Base-by-base conservation (phyloP, 2,113 vertebrate species). In the Tinamus guttatus region DNA sequence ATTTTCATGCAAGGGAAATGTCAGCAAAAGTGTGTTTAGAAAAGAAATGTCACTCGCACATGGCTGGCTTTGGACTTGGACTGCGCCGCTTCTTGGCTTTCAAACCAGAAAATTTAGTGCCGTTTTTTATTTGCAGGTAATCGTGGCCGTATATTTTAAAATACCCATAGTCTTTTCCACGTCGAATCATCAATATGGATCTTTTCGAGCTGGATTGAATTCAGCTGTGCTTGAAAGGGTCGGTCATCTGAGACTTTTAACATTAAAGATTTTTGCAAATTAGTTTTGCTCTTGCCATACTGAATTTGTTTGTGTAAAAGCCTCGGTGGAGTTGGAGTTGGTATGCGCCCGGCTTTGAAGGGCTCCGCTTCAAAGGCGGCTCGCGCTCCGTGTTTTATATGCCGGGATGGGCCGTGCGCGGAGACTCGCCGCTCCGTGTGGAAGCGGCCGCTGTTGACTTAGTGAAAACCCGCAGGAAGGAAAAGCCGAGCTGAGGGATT, bases 301-400 rank as follows among this genome's bases (percentile, higher is more conserved):
- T 83, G 90, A 56, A 93, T 84, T 92, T 93, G 94, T 96, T 96
- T 95, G 93, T 78, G 88, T 76, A 70, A 59, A 81, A 87, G 52
- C 78, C 88, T 92, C 80, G 11, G 84, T 65, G 69, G 92, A 77
- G 91, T 92, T 65, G 69, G 92, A 77, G 91, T 90, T 52, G 71
- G 86, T 88, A 65, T 58, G 90, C 75, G 85, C 5, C 60, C 63
- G 75, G 69, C 94, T 95, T 86, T 94, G 90, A 90, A 94, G 88
- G 89, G 63, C 32, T 69, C 38, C 13, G 59, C 90, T 95, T 94
- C 93, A 87, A 81, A 94, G 81, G 81, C 95, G 32, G 34, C 67
- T 67, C 10, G 54, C 38, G 5, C 88, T 80, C 18, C 60, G 84
- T 40, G 8, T 93, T 85, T 86, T 52, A 49, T 49, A 8, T 9